Evolutionary conservation across 2,113 vertebrate genomes (phyloP).

Genomic region (Peucedramus taeniatus): DNA sequence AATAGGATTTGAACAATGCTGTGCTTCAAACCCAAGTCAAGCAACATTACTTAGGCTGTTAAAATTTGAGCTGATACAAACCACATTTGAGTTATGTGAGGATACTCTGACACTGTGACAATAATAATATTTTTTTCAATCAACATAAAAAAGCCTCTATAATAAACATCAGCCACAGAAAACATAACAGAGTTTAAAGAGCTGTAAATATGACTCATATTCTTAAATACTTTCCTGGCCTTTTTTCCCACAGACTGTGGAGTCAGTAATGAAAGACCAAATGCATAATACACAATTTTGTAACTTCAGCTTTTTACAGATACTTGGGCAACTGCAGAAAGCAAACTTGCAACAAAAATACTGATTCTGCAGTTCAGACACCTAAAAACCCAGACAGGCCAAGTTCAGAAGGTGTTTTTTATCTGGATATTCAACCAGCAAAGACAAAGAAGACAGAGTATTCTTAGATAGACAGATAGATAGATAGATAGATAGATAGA

Average conservation of each 20-base stretch:
- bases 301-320: neutral
- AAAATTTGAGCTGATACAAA: neutral
- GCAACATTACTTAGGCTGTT: neutral
- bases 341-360: neutral
- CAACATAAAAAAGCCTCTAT: neutral
- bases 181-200: neutral
- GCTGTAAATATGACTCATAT: neutral
- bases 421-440: neutral
- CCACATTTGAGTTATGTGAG: neutral
- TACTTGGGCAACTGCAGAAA: neutral
- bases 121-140: neutral
- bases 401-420: neutral
- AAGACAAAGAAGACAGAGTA: neutral
- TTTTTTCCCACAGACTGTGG: neutral
- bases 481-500: neutral
- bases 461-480: neutral
- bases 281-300: neutral
- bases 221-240: neutral
- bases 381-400: neutral
- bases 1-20: neutral
- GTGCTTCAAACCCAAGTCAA: neutral
- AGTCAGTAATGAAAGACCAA: neutral
- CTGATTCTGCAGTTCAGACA: neutral
- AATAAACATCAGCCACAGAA: neutral
- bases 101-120: neutral